A percentile compares a stretch with the other conserved stretches of the same genome.
phyloP scores from a whole-genome alignment of 2,113 vertebrate genomes.

The Sebastes fasciatus region DNA sequence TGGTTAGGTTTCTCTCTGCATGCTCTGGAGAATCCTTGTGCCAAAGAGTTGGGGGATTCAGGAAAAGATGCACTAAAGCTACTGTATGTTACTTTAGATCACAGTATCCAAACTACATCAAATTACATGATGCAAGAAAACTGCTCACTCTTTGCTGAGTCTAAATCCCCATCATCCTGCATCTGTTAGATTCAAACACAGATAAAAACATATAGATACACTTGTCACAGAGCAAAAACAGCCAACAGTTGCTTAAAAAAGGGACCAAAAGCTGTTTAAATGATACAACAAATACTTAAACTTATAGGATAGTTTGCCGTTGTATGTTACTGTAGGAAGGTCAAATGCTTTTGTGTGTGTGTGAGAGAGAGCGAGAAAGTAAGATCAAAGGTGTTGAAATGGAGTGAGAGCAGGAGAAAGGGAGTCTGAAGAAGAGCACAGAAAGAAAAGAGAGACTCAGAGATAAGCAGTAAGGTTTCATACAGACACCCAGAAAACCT shows the following conservation, averaged over 20 bases:
- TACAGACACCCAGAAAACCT: slow-evolving; percentile 33
- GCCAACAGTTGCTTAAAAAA: background rate
- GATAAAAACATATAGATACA: too few relatives aligned
- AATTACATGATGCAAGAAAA: slow-evolving; percentile 1
- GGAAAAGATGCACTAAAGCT: background rate
- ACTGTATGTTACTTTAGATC: background rate
- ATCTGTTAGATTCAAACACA: background rate
- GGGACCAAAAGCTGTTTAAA: background rate
- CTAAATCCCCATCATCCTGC: background rate
- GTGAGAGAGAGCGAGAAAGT: background rate
- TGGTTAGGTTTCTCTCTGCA: slow-evolving; percentile 14
- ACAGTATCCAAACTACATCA: slow-evolving; percentile 4
- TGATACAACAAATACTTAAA: background rate
- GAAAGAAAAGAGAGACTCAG: slow-evolving; percentile 21
- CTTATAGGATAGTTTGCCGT: background rate
- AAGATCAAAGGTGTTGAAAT: slow-evolving; percentile 35
- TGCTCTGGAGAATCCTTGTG: slow-evolving; percentile 19
- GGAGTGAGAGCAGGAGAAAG: background rate
- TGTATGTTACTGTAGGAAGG: background rate
- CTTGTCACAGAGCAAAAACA: too few relatives aligned
- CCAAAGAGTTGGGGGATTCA: background rate
- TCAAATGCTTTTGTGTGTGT: slow-evolving; percentile 4
- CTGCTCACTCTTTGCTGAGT: background rate
- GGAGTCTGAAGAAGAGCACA: background rate
- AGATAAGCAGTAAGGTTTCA: slow-evolving; percentile 50